Percentiles rank a stretch among this genome's conserved stretches.
These are phyloP conservation scores for Aphelinus certus DNA, from an alignment of 1,140 invertebrate species.

Conservation along the genomic window DNA sequence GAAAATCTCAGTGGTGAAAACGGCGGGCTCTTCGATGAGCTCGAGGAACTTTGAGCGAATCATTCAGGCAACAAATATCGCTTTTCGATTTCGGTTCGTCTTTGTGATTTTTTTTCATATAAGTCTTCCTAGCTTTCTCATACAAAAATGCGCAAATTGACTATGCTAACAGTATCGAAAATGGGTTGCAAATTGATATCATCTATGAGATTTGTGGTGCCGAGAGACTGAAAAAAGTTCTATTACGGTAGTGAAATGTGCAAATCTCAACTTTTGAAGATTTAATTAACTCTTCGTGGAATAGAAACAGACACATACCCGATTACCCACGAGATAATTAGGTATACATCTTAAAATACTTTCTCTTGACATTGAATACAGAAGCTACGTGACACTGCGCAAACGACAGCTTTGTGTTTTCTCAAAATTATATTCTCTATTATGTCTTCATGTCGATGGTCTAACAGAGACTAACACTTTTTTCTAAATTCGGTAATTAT, in stretches of 20 bases:
- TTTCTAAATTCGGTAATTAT: too few species aligned
- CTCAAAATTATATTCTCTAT: slow-evolving; percentile 25
- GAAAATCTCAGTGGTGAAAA: slow-evolving; percentile 22
- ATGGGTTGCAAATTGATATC: too few species aligned
- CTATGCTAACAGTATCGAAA: too few species aligned
- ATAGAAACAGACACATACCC: too few species aligned
- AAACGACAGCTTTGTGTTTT: slow-evolving; percentile 24
- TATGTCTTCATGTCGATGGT: too few species aligned
- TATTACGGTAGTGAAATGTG: slow-evolving; percentile 3
- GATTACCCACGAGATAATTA: too few species aligned
- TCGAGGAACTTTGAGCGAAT: slow-evolving; percentile 25
- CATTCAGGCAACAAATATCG: slow-evolving; percentile 14
- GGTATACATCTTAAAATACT: too few species aligned
- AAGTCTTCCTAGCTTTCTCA: too few species aligned
- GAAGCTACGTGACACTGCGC: slow-evolving; percentile 23
- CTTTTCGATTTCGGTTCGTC: not conserved
- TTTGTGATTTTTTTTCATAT: too few species aligned
- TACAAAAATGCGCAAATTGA: too few species aligned
- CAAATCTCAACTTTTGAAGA: slow-evolving; percentile 10
- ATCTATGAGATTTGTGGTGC: not conserved
- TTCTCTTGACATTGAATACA: not conserved
- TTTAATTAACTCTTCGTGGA: too few species aligned
- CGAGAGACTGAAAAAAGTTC: not conserved
- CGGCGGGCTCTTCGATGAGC: not conserved
- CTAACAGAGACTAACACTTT: too few species aligned